Evolutionary conservation across 2,113 vertebrate genomes (phyloP), one percentile per base, ranked within the genome.

Genomic region (Xenopus laevis): DNA sequence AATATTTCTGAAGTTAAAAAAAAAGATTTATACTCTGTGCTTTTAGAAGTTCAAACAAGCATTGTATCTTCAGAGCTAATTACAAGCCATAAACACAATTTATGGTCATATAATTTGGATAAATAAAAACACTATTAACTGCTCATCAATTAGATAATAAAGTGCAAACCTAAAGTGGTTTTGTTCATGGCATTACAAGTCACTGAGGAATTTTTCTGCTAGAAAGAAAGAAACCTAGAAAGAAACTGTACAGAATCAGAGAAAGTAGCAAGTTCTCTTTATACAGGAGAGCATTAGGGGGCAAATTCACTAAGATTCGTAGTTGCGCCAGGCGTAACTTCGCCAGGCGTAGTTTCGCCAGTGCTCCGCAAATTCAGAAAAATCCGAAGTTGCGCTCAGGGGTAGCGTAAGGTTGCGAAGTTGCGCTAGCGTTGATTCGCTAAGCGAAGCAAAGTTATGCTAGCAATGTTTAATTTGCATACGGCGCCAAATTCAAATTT

Each of bases 41-140:
- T 50, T 12, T 50, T 50, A 16, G 15, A 17, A 40, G 33, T 9
- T 40, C 33, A 64, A 64, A 64, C 12, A 65, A 40, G 33, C 44
- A 20, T 8, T 65, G 16, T 65, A 65, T 46, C 13, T 62, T 18
- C 20, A 23, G 40, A 45, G 18, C 44, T 71, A 50, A 62, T 60
- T 71, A 50, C 44, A 60, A 71, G 18, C 69, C 58, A 71, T 71
- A 71, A 71, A 71, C 9, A 21, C 44, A 18, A 71, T 71, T 71
- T 71, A 60, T 62, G 21, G 58, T 50, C 40, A 71, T 46, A 71
- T 71, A 59, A 71, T 71, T 62, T 62, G 44, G 69, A 62, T 71
- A 71, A 71, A 71, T 71, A 71, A 71, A 62, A 61, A 60, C 58
- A 23, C 69, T 62, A 71, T 62, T 62, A 71, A 47, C 44, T n/a